A percentile compares a stretch with the other conserved stretches of the same genome.
These are phyloP conservation scores for Chaetodon auriga DNA, from an alignment of 2,113 vertebrate genomes.

Conservation along the genomic window DNA sequence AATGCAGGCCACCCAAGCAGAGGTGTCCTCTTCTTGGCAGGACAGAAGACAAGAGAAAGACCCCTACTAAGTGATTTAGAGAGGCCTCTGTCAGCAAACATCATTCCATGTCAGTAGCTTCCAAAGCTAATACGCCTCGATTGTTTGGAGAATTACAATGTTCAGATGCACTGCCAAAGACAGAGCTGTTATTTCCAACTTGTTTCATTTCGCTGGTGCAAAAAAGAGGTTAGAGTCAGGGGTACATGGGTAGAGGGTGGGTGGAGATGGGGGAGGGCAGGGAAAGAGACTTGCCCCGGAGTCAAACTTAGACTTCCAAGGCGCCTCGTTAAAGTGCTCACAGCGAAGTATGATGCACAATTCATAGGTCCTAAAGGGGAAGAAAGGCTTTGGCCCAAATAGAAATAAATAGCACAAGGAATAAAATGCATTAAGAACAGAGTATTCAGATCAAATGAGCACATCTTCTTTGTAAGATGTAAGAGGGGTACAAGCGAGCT, in stretches of 20 bases:
- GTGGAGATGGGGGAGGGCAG: background rate
- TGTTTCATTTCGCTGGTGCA: constrained; percentile 72
- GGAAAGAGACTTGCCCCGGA: constrained; percentile 63
- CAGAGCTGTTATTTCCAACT: constrained; percentile 80
- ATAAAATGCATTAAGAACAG: constrained; percentile 58
- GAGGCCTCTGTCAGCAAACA: constrained; percentile 78
- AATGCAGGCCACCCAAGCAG: constrained; percentile 61
- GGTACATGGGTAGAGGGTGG: constrained; percentile 15
- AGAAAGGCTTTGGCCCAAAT: constrained; percentile 68
- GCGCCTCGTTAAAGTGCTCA: constrained; percentile 63
- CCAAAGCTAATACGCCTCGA: constrained; percentile 80
- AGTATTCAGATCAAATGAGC: constrained; percentile 76
- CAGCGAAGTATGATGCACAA: constrained; percentile 71
- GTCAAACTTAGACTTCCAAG: constrained; percentile 69
- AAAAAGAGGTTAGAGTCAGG: constrained; percentile 35
- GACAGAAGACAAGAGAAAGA: constrained; percentile 55
- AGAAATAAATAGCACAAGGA: constrained; percentile 67
- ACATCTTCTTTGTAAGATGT: constrained; percentile 59
- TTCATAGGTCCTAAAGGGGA: constrained; percentile 70
- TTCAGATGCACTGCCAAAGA: constrained; percentile 77
- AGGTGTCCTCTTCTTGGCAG: constrained; percentile 41
- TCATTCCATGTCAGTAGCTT: constrained; percentile 83
- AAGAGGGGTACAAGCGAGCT: constrained; percentile 76
- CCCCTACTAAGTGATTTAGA: constrained; percentile 79
- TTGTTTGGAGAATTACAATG: constrained; percentile 78